phyloP scores from a whole-genome alignment of 2,797 vertebrate genomes.

The Malurus splendens region DNA sequence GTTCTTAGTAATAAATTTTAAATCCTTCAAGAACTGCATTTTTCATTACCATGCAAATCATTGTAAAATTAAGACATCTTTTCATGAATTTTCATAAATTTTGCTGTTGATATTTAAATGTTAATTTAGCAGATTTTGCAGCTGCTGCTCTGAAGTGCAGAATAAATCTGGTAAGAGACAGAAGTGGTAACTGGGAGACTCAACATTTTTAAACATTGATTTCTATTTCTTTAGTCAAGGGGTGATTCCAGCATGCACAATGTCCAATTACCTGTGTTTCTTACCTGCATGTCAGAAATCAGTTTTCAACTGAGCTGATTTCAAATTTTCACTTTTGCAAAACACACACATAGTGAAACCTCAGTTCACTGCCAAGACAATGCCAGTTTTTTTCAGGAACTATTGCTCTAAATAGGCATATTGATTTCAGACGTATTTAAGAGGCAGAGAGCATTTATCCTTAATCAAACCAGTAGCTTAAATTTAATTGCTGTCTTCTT shows the following conservation, averaged over 20 bases:
- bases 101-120: not conserved
- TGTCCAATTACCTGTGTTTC: not conserved
- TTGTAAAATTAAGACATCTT: not conserved
- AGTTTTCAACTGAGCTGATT: not conserved
- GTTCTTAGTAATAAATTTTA: not conserved
- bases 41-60: not conserved
- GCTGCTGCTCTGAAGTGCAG: not conserved
- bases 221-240: not conserved
- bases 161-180: not conserved
- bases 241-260: not conserved
- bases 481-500: conserved; percentile 63
- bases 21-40: not conserved
- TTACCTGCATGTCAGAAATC: not conserved
- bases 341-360: not conserved
- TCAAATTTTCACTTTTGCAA: not conserved
- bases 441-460: conserved; percentile 32
- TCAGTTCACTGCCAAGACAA: not conserved
- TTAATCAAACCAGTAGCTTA: conserved; percentile 45
- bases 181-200: not conserved
- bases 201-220: not conserved
- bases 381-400: not conserved
- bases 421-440: conserved; percentile 63
- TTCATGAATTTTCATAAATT: not conserved
- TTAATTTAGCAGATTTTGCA: not conserved
- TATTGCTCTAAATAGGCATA: conserved; percentile 22